Conservation (phyloP, 2,113 vertebrate genomes). For the Cricetomys ansorgei region DNA sequence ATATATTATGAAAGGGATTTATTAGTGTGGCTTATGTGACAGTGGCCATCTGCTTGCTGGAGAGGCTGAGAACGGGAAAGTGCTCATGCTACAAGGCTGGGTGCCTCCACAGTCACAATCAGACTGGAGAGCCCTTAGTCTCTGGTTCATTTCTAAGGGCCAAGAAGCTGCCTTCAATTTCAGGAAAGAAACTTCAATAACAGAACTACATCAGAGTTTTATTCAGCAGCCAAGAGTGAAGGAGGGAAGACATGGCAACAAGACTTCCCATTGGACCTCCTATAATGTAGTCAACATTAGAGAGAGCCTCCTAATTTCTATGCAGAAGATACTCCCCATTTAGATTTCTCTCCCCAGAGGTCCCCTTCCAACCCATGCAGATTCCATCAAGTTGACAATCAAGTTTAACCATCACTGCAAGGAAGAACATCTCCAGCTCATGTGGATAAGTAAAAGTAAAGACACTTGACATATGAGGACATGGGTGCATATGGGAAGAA, state of each 20-base stretch:
- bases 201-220: not conserved
- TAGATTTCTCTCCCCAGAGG: too few species aligned
- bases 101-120: not conserved
- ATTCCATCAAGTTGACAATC: not conserved
- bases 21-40: not conserved
- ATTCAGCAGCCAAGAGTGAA: not conserved
- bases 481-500: not conserved
- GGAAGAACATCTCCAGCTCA: not conserved
- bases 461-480: not conserved
- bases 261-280: not conserved
- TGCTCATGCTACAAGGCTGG: not conserved
- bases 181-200: not conserved
- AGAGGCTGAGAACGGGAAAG: not conserved
- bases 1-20: not conserved
- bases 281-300: not conserved
- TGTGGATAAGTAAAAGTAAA: not conserved
- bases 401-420: not conserved
- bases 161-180: not conserved
- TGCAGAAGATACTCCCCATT: too few species aligned
- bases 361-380: not conserved
- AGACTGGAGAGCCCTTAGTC: not conserved
- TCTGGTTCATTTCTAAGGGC: not conserved
- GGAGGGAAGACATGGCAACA: not conserved
- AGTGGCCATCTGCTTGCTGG: not conserved
- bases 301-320: not conserved